Conservation (phyloP, 2,888 invertebrate genomes). For the Pheosia tremula region DNA sequence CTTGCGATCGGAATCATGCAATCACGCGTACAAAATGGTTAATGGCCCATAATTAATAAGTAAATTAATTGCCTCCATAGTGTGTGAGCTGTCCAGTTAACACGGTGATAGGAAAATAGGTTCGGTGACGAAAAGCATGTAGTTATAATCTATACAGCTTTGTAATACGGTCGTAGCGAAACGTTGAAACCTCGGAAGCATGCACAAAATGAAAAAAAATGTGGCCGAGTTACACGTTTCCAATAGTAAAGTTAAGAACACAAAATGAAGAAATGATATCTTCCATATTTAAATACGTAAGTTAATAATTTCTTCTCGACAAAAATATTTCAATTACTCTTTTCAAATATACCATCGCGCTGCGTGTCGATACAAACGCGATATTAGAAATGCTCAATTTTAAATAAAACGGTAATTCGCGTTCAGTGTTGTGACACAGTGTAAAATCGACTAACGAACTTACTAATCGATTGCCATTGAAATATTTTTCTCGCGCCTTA, state of each 20-base stretch:
- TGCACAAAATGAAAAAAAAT: conserved; percentile 64
- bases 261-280: conserved; percentile 69
- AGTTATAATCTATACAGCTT: conserved; percentile 60
- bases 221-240: conserved; percentile 70
- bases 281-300: conserved; percentile 81
- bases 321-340: conserved; percentile 60
- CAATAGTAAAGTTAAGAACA: conserved; percentile 69
- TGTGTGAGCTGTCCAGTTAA: conserved; percentile 67
- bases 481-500: conserved; percentile 61
- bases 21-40: conserved; percentile 74
- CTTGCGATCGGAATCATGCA: conserved; percentile 61
- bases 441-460: conserved; percentile 18
- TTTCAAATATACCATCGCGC: conserved; percentile 20
- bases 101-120: conserved; percentile 50
- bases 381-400: conserved; percentile 74
- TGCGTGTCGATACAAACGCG: conserved; percentile 45
- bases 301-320: conserved; percentile 61
- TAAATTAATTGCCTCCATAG: conserved; percentile 73
- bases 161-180: conserved; percentile 49
- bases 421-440: conserved; percentile 52
- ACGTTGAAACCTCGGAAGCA: conserved; percentile 64
- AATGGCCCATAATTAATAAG: conserved; percentile 79
- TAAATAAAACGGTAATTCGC: conserved; percentile 39
- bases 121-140: conserved; percentile 49
- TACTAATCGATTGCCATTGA: conserved; percentile 41